Percentiles rank a stretch among this genome's conserved stretches.
phyloP scores from a whole-genome alignment of 1,140 invertebrate genomes.

The Drosophila biarmipes region DNA sequence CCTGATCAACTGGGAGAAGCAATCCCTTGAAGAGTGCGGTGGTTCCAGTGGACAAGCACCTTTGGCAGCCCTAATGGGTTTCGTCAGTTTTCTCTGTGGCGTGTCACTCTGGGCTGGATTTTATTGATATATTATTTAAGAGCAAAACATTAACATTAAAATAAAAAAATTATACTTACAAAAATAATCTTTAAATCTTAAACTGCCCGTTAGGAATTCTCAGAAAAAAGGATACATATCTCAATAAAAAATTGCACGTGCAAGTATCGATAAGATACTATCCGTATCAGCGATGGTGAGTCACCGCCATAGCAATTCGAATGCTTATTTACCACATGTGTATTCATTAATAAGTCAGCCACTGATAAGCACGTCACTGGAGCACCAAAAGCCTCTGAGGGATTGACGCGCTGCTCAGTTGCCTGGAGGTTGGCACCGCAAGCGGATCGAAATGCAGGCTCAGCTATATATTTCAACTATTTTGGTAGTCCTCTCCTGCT shows the following conservation, averaged over 20 bases:
- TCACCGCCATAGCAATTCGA: background rate
- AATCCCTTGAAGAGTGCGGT: slow-evolving; percentile 41
- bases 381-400: background rate
- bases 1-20: slow-evolving; percentile 42
- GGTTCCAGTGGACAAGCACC: slow-evolving; percentile 8
- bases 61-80: background rate
- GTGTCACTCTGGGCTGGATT: background rate
- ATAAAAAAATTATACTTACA: background rate
- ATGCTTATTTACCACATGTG: background rate
- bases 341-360: background rate
- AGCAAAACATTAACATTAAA: no score
- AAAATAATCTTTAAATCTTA: background rate
- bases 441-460: slow-evolving; percentile 23
- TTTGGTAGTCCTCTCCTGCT: background rate
- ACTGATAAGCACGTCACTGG: slow-evolving; percentile 11
- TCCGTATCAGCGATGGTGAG: background rate
- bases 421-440: background rate
- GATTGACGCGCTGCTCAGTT: slow-evolving; percentile 14
- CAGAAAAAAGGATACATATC: background rate
- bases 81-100: slow-evolving; percentile 1
- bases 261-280: background rate
- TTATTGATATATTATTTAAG: no score
- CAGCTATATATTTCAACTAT: background rate
- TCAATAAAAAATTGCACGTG: background rate
- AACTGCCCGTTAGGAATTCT: background rate